Percentiles rank a stretch among this genome's conserved stretches.
Evolutionary conservation across 2,113 vertebrate genomes (phyloP).

Genomic region (Tachuris rubrigastra): DNA sequence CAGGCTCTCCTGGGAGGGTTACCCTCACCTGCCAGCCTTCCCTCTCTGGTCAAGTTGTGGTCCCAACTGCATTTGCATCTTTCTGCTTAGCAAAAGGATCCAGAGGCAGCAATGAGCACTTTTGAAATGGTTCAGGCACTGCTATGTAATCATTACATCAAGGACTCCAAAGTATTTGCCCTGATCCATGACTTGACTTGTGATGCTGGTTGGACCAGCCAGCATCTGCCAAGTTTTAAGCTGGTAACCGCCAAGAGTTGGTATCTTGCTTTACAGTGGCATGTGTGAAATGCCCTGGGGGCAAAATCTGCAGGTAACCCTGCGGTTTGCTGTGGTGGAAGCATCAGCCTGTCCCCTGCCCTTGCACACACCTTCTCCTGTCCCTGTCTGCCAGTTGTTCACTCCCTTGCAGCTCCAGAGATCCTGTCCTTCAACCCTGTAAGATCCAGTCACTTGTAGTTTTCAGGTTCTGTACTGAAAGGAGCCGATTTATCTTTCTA

Average conservation of each 20-base stretch:
- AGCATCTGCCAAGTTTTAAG: not conserved
- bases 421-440: not conserved
- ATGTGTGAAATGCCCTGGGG: not conserved
- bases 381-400: not conserved
- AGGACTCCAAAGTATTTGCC: not conserved
- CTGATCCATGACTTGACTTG: not conserved
- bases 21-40: not conserved
- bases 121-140: not conserved
- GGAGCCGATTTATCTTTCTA: not conserved
- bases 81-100: not conserved
- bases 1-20: not conserved
- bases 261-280: not conserved
- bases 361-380: not conserved
- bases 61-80: accelerated
- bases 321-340: not conserved
- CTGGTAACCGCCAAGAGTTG: too few species aligned
- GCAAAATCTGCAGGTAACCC: not conserved
- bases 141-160: not conserved
- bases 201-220: not conserved
- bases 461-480: not conserved
- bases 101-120: not conserved
- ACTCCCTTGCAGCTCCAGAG: not conserved
- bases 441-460: not conserved
- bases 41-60: not conserved
- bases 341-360: not conserved